Evolutionary conservation across 2,888 invertebrate genomes (phyloP), one percentile per base, ranked within the genome.

Genomic region (Chymomyza amoena): DNA sequence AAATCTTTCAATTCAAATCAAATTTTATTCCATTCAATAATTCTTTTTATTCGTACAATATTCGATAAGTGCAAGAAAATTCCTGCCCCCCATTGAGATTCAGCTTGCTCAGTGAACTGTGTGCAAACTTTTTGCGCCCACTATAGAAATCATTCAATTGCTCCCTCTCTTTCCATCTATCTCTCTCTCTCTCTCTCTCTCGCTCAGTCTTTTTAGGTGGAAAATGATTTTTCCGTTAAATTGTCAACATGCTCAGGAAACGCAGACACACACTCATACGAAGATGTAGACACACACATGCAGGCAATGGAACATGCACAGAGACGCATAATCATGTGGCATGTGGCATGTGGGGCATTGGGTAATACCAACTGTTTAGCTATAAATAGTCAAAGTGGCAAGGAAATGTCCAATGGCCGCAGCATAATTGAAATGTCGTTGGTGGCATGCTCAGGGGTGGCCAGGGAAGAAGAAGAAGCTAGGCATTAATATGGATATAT

Each of bases 181-280:
- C 3, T 28, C 6, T 28, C 28, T 6, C 28, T 3, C 28, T 4
- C 28, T 20, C 20, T 7, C 13, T 6, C 39, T 13, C 13, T 13
- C 0, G 13, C 39, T 45, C 39, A 13, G 6, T 45, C 39, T 54
- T n/a, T 54, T n/a, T 54, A 15, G 54, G 10, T 54, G 16, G 54
- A 54, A 81, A 83, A 85, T 79, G 75, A 79, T 75, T 79, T 82
- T 81, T 78, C 85, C 78, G 76, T 78, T 78, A 75, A 70, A 72
- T 69, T 81, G 85, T 83, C 83, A 79, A 72, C 61, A 62, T 61
- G 36, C 18, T 7, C 54, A n/a, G 36, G 73, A 73, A 68, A 78
- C 76, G 32, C 68, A 59, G 39, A 36, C 66, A 61, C 64, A 56
- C 10, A 7, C 59, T n/a, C 66, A 69, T 50, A 61, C 67, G 63